Base-by-base conservation (phyloP, 2,113 vertebrate genomes). In the Pelecanoides urinatrix region DNA sequence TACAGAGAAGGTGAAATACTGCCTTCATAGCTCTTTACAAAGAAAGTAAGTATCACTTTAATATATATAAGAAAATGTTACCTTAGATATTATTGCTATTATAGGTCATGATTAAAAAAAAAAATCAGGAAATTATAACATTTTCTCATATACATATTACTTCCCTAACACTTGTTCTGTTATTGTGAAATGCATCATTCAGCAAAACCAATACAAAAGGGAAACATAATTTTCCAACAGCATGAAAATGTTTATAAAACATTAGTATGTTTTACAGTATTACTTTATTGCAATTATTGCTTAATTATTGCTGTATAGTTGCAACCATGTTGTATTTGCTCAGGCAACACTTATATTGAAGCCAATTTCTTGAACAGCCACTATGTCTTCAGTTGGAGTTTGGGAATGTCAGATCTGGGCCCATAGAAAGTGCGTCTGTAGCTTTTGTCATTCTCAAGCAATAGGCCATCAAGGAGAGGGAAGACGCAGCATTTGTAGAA, bases 401-500 rank as follows among this genome's bases (percentile, higher is more conserved):
- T 0, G n/a, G 32, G 22, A 21, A 7, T 19, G 5, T 8, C 47
- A 1, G 3, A 14, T 13, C 45, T 29, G 49, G 42, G 40, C 40
- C 61, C 21, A 2, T 0, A 12, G 38, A 38, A 88, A 19, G 11
- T 0, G 3, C 3, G 1, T 19, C 56, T 42, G 45, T 16, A 70
- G 79, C 26, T 49, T 38, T 23, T 68, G 56, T 38, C 25, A 21
- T 49, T 56, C 62, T 55, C 67, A 50, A 62, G 67, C 70, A 68
- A 11, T 3, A 53, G 74, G 38, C 65, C 38, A 34, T 22, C 18
- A 10, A 30, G 44, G 47, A 79, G 50, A 71, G 53, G 22, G 62
- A 17, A 75, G 59, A 25, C 29, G 58, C 81, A 72, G 32, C 15
- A 3, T 40, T 26, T 47, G 29, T 11, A 50, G 67, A 74, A 3